Base-by-base conservation (phyloP, 2,888 invertebrate genomes). In the Pardosa pseudoannulata region DNA sequence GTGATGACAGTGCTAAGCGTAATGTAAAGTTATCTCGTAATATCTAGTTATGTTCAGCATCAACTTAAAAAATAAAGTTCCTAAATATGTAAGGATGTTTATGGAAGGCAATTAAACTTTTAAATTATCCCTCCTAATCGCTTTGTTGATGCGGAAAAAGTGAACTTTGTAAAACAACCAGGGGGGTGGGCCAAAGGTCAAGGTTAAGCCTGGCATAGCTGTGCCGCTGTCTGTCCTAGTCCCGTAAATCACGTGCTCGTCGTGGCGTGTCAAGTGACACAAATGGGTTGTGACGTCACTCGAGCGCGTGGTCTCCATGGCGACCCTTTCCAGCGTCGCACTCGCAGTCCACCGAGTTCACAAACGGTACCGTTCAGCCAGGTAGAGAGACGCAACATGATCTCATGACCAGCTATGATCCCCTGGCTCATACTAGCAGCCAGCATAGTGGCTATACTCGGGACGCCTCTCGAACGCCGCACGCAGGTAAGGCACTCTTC, bases 221-320 rank as follows among this genome's bases (percentile, higher is more conserved):
- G 23, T 56, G 56, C 23, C 11, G 19, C 56, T 56, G 16, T 56
- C 16, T 56, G 56, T 56, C 23, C 19, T 3, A 56, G 56, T 56
- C 56, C 56, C 56, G 56, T 56, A 56, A 56, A 56, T 56, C 56
- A 56, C 56, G 56, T 23, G 56, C 56, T 16, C 56, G 16, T 64
- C 75, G 75, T 76, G 82, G 71, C 82, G 82, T 76, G 82, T 82
- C 75, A 81, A 81, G 80, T 83, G 82, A 83, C 82, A 83, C 71
- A 83, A 83, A 83, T 76, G 64, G 72, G 50, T 72, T 83, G 82
- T 83, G 82, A 83, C 82, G 82, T 83, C 76, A 75, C 13, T 23
- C 23, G 23, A 56, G 56, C 56, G 16, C 56, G 56, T 11, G 36
- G 56, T 56, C 56, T 56, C 56, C 56, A 56, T 56, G 56, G 56